Evolutionary conservation across 2,888 invertebrate genomes (phyloP).

Genomic region (Craniophora ligustri): DNA sequence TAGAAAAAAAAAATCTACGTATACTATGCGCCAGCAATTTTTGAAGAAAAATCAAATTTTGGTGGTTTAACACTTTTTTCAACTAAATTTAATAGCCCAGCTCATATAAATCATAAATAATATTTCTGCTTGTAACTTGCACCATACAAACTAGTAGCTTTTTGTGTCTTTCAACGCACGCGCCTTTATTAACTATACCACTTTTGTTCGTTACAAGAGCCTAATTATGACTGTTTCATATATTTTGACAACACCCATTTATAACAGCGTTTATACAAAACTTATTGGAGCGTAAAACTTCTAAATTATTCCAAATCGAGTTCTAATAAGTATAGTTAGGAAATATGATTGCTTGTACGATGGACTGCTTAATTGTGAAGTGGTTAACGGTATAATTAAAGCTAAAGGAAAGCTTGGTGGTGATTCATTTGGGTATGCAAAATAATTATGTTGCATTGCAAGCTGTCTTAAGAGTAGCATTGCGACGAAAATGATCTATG

Average conservation of each 20-base stretch:
- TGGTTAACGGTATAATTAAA: constrained; percentile 48
- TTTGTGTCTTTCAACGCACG: constrained; percentile 80
- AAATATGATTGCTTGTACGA: constrained; percentile 44
- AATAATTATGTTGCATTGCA: constrained; percentile 17
- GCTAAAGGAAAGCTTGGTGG: constrained; percentile 38
- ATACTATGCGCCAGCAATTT: no score
- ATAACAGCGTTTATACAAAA: constrained; percentile 72
- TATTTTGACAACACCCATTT: constrained; percentile 86
- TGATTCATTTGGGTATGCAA: constrained; percentile 31
- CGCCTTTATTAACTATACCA: constrained; percentile 76
- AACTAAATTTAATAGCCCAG: no score
- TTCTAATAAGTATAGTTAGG: constrained; percentile 50
- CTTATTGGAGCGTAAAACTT: constrained; percentile 73
- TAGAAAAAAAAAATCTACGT: no score
- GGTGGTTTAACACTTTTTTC: no score
- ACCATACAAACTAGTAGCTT: constrained; percentile 78
- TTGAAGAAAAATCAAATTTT: no score
- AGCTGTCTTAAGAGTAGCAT: not conserved
- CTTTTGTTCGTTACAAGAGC: constrained; percentile 84
- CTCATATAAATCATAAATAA: not conserved
- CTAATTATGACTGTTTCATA: constrained; percentile 85
- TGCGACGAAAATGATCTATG: not conserved
- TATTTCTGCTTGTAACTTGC: constrained; percentile 48
- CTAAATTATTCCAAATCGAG: constrained; percentile 62
- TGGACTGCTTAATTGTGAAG: constrained; percentile 51